Base-by-base conservation (phyloP, 2,113 vertebrate species). In the Ranitomeya variabilis region DNA sequence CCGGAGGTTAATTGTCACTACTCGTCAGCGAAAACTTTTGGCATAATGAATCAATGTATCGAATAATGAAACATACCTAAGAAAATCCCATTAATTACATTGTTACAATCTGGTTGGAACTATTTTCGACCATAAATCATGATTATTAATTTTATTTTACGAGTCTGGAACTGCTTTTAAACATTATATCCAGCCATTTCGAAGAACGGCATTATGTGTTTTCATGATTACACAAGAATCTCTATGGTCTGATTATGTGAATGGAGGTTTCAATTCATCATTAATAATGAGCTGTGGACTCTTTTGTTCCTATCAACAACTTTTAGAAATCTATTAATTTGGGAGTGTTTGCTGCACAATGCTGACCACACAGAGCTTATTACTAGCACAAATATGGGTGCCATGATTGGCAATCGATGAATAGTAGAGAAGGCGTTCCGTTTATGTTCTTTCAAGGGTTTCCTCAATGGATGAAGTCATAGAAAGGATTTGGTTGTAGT, bases 11-110 rank as follows among this genome's bases (percentile, higher is more conserved):
- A 86, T 78, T 54, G 4, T 12, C 57, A 31, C 14, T 0, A 1
- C 89, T 86, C n/a, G 66, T 87, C 37, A 66, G 37, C n/a, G 60
- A 83, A 86, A 91, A 89, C 82, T 45, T 18, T 21, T 80, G 64
- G 10, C 60, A 66, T 26, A 86, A 88, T 90, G 89, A 92, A 91
- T 87, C 73, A 80, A 71, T 69, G 52, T 16, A 78, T 57, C 23
- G 76, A 90, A 54, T 37, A 90, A 8, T 87, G 6, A 76, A 89
- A 62, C 37, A 45, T 19, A 26, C 37, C 18, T 66, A 79, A 64
- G 76, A 66, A 79, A 86, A 86, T 78, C 60, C 51, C 74, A 79
- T 86, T 66, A 23, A 86, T 86, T 79, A 86, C 23, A n/a, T 62
- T 19, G 26, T 60, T 74, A 15, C 23, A 13, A 74, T n/a, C 18